Conservation (phyloP, 2,113 vertebrate genomes). For the Pelodiscus sinensis region DNA sequence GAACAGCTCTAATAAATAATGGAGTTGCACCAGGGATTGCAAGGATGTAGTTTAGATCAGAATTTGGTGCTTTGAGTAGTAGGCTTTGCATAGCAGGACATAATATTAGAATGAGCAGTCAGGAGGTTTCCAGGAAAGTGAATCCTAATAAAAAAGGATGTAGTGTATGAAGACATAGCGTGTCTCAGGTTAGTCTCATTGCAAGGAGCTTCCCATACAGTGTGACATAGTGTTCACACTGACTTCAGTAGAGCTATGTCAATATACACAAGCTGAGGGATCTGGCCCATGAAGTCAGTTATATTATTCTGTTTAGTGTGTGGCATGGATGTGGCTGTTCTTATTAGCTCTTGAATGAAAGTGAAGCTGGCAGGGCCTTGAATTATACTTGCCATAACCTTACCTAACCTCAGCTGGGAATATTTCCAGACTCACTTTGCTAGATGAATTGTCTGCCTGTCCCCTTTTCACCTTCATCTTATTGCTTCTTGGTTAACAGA, state of each 20-base stretch:
- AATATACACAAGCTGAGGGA: background rate
- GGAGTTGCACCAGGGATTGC: rapidly evolving
- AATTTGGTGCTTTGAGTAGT: background rate
- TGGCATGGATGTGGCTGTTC: background rate
- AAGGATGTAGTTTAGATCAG: background rate
- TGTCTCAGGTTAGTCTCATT: too few relatives aligned
- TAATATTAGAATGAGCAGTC: background rate
- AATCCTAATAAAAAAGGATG: too few relatives aligned
- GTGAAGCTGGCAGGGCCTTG: background rate
- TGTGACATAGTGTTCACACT: too few relatives aligned
- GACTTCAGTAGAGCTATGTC: background rate
- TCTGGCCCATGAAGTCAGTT: background rate
- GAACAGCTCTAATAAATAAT: background rate
- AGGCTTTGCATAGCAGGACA: background rate
- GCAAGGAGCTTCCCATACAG: too few relatives aligned
- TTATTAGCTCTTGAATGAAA: background rate
- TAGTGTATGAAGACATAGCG: too few relatives aligned
- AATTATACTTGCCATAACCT: background rate
- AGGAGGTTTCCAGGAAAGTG: too few relatives aligned
- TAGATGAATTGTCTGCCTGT: background rate
- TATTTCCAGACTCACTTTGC: background rate
- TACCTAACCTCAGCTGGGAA: background rate
- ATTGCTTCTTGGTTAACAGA: background rate
- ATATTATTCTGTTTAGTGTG: background rate
- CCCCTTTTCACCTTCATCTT: background rate